Evolutionary conservation across 1,140 invertebrate species (phyloP).

Genomic region (Himalopsyche phryganea): DNA sequence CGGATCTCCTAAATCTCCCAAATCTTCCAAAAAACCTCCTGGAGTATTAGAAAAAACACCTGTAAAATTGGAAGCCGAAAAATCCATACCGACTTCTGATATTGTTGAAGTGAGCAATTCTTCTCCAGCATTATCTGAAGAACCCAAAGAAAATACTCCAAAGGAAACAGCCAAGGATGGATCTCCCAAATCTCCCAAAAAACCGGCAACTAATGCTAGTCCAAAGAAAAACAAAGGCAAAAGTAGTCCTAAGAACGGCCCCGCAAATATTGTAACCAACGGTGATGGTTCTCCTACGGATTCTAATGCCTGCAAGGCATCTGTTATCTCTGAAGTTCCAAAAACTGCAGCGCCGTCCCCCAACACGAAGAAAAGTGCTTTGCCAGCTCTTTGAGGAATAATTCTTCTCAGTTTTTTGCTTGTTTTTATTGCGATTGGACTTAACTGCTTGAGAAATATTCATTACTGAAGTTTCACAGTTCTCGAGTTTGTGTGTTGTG

Average conservation of each 20-base stretch:
- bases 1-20: no score
- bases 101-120: no score
- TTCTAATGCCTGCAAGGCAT: neutral
- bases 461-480: neutral
- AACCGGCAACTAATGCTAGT: neutral
- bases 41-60: no score
- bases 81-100: no score
- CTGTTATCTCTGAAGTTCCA: neutral
- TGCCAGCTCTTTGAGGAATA: slow-evolving; percentile 10
- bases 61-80: no score
- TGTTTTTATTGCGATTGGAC: slow-evolving; percentile 2
- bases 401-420: slow-evolving; percentile 3
- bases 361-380: neutral
- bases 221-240: neutral
- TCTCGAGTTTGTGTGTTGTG: no score
- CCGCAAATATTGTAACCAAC: neutral
- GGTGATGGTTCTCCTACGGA: neutral
- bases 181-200: no score
- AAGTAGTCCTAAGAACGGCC: neutral
- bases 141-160: no score
- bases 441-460: slow-evolving; percentile 9
- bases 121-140: no score
- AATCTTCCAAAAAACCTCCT: no score
- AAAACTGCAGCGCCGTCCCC: neutral
- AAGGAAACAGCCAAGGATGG: no score